These are phyloP conservation scores for Biston stratarius DNA, from an alignment of 2,888 invertebrate genomes.

Conservation along the genomic window DNA sequence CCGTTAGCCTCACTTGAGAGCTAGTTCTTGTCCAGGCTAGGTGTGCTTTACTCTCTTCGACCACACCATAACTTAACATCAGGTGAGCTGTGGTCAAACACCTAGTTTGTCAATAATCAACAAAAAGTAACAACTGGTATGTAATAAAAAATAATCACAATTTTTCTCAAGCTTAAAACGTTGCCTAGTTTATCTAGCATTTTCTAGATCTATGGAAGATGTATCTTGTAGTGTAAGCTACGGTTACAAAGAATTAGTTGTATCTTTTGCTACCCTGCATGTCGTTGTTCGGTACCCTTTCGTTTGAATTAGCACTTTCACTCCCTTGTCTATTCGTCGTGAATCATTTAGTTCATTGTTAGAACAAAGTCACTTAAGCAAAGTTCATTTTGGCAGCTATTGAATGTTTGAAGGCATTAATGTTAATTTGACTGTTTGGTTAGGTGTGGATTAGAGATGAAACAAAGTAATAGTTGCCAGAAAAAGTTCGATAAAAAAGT, in stretches of 20 bases:
- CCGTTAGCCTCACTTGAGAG: too few species aligned
- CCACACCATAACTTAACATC: too few species aligned
- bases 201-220: too few species aligned
- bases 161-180: too few species aligned
- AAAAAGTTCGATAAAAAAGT: background rate
- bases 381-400: constrained; percentile 45
- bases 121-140: too few species aligned
- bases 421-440: constrained; percentile 44
- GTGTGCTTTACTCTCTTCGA: too few species aligned
- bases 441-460: constrained; percentile 9
- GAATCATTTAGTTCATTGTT: constrained; percentile 35
- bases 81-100: too few species aligned
- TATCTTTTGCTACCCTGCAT: background rate
- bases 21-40: too few species aligned
- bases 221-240: background rate
- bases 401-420: constrained; percentile 46
- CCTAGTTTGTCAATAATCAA: too few species aligned
- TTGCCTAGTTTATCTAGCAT: too few species aligned
- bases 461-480: constrained; percentile 6
- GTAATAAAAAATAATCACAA: too few species aligned
- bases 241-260: background rate
- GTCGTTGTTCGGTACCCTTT: background rate
- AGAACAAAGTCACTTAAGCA: constrained; percentile 40
- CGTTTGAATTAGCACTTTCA: constrained; percentile 3
- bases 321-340: constrained; percentile 27